These are phyloP conservation scores for Pseudonaja textilis DNA, from an alignment of 2,113 vertebrate species.

Conservation along the genomic window DNA sequence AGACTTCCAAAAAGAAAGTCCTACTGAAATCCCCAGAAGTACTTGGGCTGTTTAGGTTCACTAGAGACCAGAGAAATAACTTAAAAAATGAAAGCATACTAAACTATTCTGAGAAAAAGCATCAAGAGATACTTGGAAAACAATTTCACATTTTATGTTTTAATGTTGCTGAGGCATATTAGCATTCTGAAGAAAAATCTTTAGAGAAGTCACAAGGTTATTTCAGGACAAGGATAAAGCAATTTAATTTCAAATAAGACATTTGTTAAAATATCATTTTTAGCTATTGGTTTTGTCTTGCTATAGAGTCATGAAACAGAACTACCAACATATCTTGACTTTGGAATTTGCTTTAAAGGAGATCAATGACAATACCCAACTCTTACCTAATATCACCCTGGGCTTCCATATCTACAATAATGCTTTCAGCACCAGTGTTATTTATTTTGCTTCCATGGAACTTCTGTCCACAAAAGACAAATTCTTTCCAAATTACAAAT, in stretches of 20 bases:
- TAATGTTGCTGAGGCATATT: not conserved
- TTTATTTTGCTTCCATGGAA: not conserved
- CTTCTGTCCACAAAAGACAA: not conserved
- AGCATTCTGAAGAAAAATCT: not conserved
- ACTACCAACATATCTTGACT: conserved; percentile 12
- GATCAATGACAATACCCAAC: not conserved
- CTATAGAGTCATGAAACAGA: not conserved
- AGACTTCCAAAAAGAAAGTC: not conserved
- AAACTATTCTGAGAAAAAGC: not conserved
- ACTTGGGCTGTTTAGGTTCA: not conserved
- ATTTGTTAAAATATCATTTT: not conserved
- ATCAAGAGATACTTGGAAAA: not conserved
- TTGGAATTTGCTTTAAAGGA: conserved; percentile 12
- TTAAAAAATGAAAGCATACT: not conserved
- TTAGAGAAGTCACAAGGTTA: not conserved
- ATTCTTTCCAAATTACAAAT: conserved; percentile 13
- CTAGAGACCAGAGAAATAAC: not conserved
- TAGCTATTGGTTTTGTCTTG: not conserved
- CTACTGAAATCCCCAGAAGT: not conserved
- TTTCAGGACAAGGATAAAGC: not conserved
- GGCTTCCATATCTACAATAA: conserved; percentile 22
- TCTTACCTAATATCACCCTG: conserved; percentile 1
- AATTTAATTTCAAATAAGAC: not conserved
- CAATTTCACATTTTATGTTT: not conserved
- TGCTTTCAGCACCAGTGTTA: not conserved